Evolutionary conservation across 1,140 invertebrate species (phyloP), one percentile per base, ranked within the genome.

Genomic region (Penaeus indicus): DNA sequence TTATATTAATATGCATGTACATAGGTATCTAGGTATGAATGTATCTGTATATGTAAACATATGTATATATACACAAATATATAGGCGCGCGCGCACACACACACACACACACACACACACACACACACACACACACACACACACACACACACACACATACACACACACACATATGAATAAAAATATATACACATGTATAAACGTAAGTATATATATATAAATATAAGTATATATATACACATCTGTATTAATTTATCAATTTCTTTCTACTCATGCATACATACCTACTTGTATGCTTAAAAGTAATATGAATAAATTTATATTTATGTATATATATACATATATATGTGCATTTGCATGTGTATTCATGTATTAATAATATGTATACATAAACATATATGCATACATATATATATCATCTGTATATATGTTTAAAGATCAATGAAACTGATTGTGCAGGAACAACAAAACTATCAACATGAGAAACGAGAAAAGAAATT

Each of bases 41-140:
- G 21, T 75, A 32, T 75, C 27, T 75, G 27, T 75, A 75, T 75
- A 75, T 32, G 27, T 75, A 27, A 32, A 75, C 11, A 5, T 32
- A 75, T 75, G 27, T 75, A 27, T 75, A 75, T 72, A 72, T 72
- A 72, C 21, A 22, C 25, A 72, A 1, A 72, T 72, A 25, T 72
- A 72, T 72, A n/a, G 16, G 7, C 7, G 4, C 22, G 22, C 22
- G 22, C 8, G 22, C 19, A 27, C 5, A 5, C 5, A 38, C 5
- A 5, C 5, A 38, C 27, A 19, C 27, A 27, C 10, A 27, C 3
- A 27, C 27, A 72, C 27, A 27, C 27, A 25, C 27, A 27, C 27
- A 27, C 19, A 25, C 19, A 27, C 38, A 72, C 27, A 25, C 19
- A 27, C 19, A 25, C 27, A 8, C n/a, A 25, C n/a, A 25, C 27